These are phyloP conservation scores for Orthonyx spaldingii DNA, from an alignment of 2,113 vertebrate genomes.

Conservation along the genomic window DNA sequence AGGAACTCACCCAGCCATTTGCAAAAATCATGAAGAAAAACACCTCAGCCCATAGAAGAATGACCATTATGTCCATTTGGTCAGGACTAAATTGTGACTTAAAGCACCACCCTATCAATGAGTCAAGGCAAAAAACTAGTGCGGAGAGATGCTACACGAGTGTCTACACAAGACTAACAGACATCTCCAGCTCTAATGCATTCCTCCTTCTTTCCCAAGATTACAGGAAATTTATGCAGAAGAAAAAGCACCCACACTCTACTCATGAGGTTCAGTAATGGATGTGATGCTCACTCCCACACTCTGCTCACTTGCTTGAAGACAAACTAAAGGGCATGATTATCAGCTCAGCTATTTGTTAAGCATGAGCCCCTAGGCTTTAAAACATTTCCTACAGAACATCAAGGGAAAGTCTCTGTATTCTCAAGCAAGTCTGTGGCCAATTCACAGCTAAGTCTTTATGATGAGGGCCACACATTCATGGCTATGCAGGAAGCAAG, in stretches of 20 bases:
- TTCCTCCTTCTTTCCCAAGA: background rate
- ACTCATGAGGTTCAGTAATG: background rate
- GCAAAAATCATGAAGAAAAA: background rate
- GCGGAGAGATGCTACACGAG: background rate
- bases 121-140: background rate
- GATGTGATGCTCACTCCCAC: background rate
- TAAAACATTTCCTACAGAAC: background rate
- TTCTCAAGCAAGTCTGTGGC: background rate
- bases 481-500: background rate
- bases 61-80: fast-evolving
- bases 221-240: background rate
- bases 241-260: background rate
- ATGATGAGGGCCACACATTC: background rate
- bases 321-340: background rate
- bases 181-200: background rate
- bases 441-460: background rate
- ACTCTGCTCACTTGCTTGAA: background rate
- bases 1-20: background rate
- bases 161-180: background rate
- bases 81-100: background rate
- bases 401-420: background rate
- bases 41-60: fast-evolving
- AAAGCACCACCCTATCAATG: background rate
- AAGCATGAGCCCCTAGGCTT: background rate
- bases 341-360: background rate